phyloP scores from a whole-genome alignment of 2,888 invertebrate species.

The Cerastis rubricosa region DNA sequence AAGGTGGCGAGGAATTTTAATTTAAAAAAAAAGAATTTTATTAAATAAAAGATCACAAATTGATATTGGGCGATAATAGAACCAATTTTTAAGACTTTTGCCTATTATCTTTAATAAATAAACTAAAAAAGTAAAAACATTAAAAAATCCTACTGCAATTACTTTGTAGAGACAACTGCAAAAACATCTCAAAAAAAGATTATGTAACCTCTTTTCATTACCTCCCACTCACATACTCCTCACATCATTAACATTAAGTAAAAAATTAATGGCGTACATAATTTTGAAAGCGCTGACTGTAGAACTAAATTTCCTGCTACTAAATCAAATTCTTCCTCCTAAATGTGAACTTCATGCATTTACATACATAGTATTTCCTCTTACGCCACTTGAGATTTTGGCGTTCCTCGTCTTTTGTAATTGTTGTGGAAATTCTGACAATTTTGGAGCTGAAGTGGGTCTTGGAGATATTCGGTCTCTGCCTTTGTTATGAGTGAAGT shows the following conservation, averaged over 20 bases:
- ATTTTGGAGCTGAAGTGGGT: conserved; percentile 2
- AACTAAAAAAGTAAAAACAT: not conserved
- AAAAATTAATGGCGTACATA: conserved; percentile 44
- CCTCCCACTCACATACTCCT: not conserved
- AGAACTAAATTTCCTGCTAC: conserved; percentile 47
- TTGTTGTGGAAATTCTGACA: conserved; percentile 35
- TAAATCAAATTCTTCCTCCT: conserved; percentile 55
- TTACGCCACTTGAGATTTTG: conserved; percentile 33
- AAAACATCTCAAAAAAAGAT: not conserved
- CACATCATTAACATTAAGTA: conserved; percentile 16
- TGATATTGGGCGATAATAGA: too few species aligned
- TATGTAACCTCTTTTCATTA: not conserved
- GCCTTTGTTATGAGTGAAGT: not conserved
- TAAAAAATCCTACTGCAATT: not conserved
- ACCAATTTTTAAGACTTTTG: not conserved
- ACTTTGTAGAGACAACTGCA: too few species aligned
- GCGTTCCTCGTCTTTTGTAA: conserved; percentile 30
- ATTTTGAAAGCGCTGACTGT: conserved; percentile 37
- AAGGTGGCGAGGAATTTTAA: too few species aligned
- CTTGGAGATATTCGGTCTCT: not conserved
- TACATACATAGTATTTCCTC: conserved; percentile 56
- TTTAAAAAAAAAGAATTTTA: too few species aligned
- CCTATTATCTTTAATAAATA: too few species aligned
- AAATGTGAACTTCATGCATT: conserved; percentile 43
- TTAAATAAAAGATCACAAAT: not conserved